Evolutionary conservation across 2,797 vertebrate species (phyloP).

Genomic region (Muscicapa striata): DNA sequence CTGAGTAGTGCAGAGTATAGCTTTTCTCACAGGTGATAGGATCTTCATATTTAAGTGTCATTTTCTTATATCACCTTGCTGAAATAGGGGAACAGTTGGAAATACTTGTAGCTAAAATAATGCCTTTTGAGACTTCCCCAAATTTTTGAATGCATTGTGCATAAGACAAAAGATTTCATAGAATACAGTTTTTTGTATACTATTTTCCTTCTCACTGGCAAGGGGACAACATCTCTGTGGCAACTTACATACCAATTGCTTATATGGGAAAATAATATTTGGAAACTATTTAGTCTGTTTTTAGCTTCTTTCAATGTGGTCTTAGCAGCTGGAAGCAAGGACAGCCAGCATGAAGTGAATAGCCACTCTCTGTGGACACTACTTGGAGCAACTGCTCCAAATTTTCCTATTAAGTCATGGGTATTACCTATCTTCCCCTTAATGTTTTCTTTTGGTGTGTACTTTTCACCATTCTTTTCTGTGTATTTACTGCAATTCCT

Average conservation of each 20-base stretch:
- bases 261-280: constrained; percentile 25
- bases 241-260: constrained; percentile 2
- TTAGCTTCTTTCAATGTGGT: constrained; percentile 32
- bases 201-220: not conserved
- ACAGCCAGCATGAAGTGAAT: not conserved
- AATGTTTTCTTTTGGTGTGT: not conserved
- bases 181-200: not conserved
- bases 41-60: not conserved
- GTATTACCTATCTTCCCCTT: not conserved
- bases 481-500: not conserved
- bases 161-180: not conserved
- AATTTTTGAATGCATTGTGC: not conserved
- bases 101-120: not conserved
- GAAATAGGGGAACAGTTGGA: not conserved
- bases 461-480: not conserved
- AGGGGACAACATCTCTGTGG: not conserved
- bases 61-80: not conserved
- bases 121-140: not conserved
- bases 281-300: constrained; percentile 34
- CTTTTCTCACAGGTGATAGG: not conserved
- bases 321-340: constrained; percentile 35
- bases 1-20: not conserved
- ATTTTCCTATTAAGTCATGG: not conserved
- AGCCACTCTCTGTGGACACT: constrained; percentile 4
- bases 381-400: not conserved